Evolutionary conservation across 2,888 invertebrate genomes (phyloP).

Genomic region (Leptopilina drosophilae): DNA sequence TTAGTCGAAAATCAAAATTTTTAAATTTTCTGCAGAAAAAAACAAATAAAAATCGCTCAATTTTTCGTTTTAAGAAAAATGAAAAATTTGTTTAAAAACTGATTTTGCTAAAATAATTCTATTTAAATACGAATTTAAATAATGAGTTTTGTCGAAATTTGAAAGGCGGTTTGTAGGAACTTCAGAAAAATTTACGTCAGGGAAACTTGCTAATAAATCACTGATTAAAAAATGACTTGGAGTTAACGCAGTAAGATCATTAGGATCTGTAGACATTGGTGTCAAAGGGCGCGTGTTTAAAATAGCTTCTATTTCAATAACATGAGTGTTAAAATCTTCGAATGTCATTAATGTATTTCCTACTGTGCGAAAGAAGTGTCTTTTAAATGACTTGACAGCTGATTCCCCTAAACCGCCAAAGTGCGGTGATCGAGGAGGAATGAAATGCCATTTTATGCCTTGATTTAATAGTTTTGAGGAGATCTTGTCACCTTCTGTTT

Average conservation of each 20-base stretch:
- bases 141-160: too few species aligned
- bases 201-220: slow-evolving; percentile 46
- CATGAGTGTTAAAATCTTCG: slow-evolving; percentile 29
- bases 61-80: too few species aligned
- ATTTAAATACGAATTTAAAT: too few species aligned
- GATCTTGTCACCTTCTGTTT: background rate
- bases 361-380: slow-evolving; percentile 32
- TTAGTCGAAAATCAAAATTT: too few species aligned
- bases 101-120: too few species aligned
- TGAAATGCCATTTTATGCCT: slow-evolving; percentile 58
- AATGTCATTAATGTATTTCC: slow-evolving; percentile 10
- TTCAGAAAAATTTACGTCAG: slow-evolving; percentile 24
- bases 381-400: slow-evolving; percentile 63
- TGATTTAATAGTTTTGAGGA: background rate
- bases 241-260: slow-evolving; percentile 52
- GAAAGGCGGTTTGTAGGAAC: slow-evolving; percentile 10
- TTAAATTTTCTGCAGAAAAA: too few species aligned
- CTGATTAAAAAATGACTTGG: slow-evolving; percentile 61
- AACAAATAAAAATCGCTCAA: too few species aligned
- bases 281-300: slow-evolving; percentile 56
- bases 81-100: too few species aligned
- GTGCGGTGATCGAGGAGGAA: slow-evolving; percentile 56
- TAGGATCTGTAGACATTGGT: slow-evolving; percentile 53
- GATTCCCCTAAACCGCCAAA: slow-evolving; percentile 66
- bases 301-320: slow-evolving; percentile 52